Conservation (phyloP, 2,888 invertebrate species). For the Crioceris asparagi region DNA sequence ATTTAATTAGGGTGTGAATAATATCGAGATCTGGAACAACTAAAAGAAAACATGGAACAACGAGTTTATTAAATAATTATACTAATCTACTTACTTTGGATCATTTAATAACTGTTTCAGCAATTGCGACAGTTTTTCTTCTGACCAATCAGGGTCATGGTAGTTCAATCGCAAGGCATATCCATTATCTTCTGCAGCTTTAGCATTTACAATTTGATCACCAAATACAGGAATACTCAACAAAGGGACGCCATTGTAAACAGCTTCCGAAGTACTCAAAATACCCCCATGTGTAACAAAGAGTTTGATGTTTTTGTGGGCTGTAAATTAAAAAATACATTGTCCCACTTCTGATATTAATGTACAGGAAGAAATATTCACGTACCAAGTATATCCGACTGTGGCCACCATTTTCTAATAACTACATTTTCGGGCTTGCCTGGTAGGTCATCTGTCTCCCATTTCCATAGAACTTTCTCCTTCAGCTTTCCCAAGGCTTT, state of each 20-base stretch:
- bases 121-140: slow-evolving; percentile 25
- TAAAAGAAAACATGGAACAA: too few species aligned
- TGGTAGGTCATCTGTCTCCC: slow-evolving; percentile 47
- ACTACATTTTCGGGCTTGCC: slow-evolving; percentile 47
- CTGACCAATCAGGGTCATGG: slow-evolving; percentile 32
- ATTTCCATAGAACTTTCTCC: slow-evolving; percentile 59
- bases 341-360: too few species aligned
- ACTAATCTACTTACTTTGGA: slow-evolving; percentile 27
- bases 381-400: slow-evolving; percentile 35
- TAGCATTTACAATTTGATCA: slow-evolving; percentile 43
- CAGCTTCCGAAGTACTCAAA: slow-evolving; percentile 40
- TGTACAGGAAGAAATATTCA: too few species aligned
- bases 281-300: slow-evolving; percentile 43
- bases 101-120: slow-evolving; percentile 27
- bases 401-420: slow-evolving; percentile 56
- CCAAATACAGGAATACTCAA: slow-evolving; percentile 43
- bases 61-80: too few species aligned
- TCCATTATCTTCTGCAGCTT: slow-evolving; percentile 32
- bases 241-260: slow-evolving; percentile 41
- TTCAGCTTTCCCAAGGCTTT: slow-evolving; percentile 48
- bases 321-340: too few species aligned
- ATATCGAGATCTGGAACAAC: too few species aligned
- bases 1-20: too few species aligned
- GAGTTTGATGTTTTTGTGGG: slow-evolving; percentile 38
- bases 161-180: slow-evolving; percentile 36